Conservation (phyloP, 53 echinoderm and acorn worm genomes). For the Hippasteria phrygiana region DNA sequence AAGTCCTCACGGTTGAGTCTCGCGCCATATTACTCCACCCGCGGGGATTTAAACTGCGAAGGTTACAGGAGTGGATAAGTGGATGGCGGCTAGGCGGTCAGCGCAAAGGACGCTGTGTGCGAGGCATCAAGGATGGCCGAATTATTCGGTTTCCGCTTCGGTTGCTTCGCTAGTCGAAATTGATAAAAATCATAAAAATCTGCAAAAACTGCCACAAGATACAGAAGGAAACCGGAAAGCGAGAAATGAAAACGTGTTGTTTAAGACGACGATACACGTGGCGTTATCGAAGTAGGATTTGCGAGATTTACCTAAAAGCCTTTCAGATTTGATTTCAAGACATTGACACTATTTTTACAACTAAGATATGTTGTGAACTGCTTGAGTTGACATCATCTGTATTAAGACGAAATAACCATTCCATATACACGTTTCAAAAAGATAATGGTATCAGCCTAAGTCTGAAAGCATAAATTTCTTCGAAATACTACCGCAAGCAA, state of each 20-base stretch:
- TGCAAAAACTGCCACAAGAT: not conserved
- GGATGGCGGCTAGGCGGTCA: not conserved
- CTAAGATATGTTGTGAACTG: too few relatives aligned
- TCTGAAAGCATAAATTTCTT: too few relatives aligned
- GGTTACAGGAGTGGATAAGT: conserved; percentile 33
- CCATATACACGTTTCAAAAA: too few relatives aligned
- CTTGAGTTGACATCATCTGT: too few relatives aligned
- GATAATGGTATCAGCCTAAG: too few relatives aligned
- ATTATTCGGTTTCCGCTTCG: conserved; percentile 40
- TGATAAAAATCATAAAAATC: conserved; percentile 9
- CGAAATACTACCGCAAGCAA: too few relatives aligned
- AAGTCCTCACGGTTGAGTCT: not conserved
- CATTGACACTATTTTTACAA: too few relatives aligned
- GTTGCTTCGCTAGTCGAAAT: not conserved
- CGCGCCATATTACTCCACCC: conserved; percentile 4
- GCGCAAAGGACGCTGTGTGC: not conserved
- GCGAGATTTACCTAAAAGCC: too few relatives aligned
- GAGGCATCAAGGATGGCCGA: not conserved
- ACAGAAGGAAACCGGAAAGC: not conserved
- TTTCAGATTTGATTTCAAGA: too few relatives aligned
- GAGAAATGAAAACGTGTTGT: not conserved
- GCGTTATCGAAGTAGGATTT: too few relatives aligned
- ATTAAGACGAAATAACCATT: too few relatives aligned
- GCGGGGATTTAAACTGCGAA: not conserved
- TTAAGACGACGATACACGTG: too few relatives aligned